These are phyloP conservation scores for Montipora efflorescens DNA, from an alignment of 64 coral and sea anemone genomes.

Conservation along the genomic window DNA sequence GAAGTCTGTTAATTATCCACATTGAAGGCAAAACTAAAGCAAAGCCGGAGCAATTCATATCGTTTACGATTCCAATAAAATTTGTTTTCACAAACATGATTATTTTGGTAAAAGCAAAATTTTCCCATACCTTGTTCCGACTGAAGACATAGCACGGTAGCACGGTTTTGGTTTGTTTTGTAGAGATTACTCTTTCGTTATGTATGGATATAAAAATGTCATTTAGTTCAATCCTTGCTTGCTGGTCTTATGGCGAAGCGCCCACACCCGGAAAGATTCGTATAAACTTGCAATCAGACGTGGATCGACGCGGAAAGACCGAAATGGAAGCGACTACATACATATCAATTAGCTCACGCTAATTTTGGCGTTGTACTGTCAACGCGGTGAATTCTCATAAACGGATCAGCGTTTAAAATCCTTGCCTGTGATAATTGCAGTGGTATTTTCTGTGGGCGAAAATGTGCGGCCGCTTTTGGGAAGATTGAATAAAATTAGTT, in stretches of 20 bases:
- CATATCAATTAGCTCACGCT: conserved; percentile 76
- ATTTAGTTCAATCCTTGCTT: not conserved
- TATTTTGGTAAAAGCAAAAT: conserved; percentile 33
- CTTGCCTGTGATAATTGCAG: conserved; percentile 76
- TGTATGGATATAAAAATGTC: not conserved
- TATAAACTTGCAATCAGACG: conserved; percentile 69
- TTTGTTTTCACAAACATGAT: conserved; percentile 63
- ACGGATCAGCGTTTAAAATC: conserved; percentile 85
- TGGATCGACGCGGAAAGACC: conserved; percentile 70
- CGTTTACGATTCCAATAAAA: conserved; percentile 50
- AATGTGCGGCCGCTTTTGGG: conserved; percentile 2
- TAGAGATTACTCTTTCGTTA: not conserved
- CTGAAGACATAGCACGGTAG: too few relatives aligned
- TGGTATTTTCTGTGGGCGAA: conserved; percentile 34
- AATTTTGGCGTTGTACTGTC: conserved; percentile 80
- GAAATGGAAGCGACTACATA: conserved; percentile 59
- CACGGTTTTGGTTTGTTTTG: not conserved
- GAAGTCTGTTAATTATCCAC: not conserved
- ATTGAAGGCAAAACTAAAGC: conserved; percentile 13
- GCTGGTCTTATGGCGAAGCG: not conserved
- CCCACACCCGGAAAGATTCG: conserved; percentile 18
- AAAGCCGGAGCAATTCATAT: conserved; percentile 34
- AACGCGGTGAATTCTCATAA: conserved; percentile 81
- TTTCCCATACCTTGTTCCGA: not conserved
- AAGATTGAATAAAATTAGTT: conserved; percentile 30